phyloP scores from a whole-genome alignment of 2,888 invertebrate genomes.

The Coelinius sp. region DNA sequence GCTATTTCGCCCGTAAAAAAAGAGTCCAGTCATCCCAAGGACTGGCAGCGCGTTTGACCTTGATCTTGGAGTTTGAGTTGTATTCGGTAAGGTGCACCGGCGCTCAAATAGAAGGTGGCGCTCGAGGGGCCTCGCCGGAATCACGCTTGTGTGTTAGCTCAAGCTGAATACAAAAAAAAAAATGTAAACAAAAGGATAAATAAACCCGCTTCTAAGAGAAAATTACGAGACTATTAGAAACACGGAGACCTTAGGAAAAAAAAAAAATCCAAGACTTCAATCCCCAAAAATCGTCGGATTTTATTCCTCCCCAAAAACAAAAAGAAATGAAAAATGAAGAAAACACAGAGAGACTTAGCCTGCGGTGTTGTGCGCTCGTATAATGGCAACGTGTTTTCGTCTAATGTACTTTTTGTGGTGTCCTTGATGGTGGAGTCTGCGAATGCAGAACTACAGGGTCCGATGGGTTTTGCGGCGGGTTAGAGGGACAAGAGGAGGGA shows the following conservation, averaged over 20 bases:
- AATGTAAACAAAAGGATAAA: neutral
- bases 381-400: slow-evolving; percentile 71
- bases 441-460: slow-evolving; percentile 70
- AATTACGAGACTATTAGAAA: neutral
- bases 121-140: slow-evolving; percentile 26
- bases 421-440: slow-evolving; percentile 71
- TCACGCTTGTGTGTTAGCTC: neutral
- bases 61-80: slow-evolving; percentile 64
- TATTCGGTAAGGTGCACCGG: slow-evolving; percentile 48
- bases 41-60: slow-evolving; percentile 56
- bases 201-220: neutral
- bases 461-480: slow-evolving; percentile 31
- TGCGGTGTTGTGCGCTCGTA: slow-evolving; percentile 48
- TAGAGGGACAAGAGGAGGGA: slow-evolving; percentile 31
- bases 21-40: slow-evolving; percentile 67
- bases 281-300: neutral
- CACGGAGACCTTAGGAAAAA: neutral
- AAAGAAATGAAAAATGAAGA: slow-evolving; percentile 16
- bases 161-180: neutral
- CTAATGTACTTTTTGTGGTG: slow-evolving; percentile 71
- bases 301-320: neutral
- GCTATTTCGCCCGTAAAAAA: slow-evolving; percentile 44
- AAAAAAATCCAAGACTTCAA: neutral
- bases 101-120: slow-evolving; percentile 56
- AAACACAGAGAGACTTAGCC: slow-evolving; percentile 35